A percentile compares a stretch with the other conserved stretches of the same genome.
These are phyloP conservation scores for Diabrotica balteata DNA, from an alignment of 2,888 invertebrate genomes.

Conservation along the genomic window DNA sequence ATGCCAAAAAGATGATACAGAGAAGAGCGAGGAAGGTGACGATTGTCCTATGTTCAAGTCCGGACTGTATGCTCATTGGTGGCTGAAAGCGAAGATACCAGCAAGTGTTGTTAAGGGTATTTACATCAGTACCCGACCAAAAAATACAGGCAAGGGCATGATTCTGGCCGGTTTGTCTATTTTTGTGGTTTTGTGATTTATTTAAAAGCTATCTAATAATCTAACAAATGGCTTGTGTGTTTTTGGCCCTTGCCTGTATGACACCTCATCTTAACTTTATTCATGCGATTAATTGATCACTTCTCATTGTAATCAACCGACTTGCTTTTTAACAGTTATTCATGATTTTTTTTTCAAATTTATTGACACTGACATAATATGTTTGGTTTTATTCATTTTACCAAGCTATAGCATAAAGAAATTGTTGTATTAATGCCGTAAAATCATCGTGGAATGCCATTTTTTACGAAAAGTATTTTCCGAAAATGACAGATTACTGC, in stretches of 20 bases:
- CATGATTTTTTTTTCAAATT: too few relatives aligned
- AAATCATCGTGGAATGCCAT: too few relatives aligned
- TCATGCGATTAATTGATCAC: too few relatives aligned
- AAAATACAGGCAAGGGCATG: conserved; percentile 61
- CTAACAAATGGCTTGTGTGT: conserved; percentile 42
- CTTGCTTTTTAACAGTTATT: too few relatives aligned
- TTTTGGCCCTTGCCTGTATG: conserved; percentile 49
- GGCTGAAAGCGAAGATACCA: conserved; percentile 87
- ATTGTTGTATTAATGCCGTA: too few relatives aligned
- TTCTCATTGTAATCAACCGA: too few relatives aligned
- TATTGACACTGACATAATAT: too few relatives aligned
- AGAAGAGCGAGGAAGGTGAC: conserved; percentile 43
- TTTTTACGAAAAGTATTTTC: too few relatives aligned
- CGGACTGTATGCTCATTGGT: conserved; percentile 91
- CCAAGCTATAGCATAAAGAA: too few relatives aligned
- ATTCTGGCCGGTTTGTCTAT: conserved; percentile 21
- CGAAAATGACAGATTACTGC: too few relatives aligned
- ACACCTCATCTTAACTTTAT: conserved; percentile 27
- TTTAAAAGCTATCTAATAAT: conserved; percentile 16
- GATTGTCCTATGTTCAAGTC: conserved; percentile 71
- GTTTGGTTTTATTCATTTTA: too few relatives aligned
- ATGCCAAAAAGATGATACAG: conserved; percentile 34
- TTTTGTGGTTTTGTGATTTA: conserved; percentile 29
- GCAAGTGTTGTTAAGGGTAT: conserved; percentile 64
- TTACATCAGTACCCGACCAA: conserved; percentile 55